Evolutionary conservation across 2,797 vertebrate species (phyloP).

Genomic region (Pempheris klunzingeri): DNA sequence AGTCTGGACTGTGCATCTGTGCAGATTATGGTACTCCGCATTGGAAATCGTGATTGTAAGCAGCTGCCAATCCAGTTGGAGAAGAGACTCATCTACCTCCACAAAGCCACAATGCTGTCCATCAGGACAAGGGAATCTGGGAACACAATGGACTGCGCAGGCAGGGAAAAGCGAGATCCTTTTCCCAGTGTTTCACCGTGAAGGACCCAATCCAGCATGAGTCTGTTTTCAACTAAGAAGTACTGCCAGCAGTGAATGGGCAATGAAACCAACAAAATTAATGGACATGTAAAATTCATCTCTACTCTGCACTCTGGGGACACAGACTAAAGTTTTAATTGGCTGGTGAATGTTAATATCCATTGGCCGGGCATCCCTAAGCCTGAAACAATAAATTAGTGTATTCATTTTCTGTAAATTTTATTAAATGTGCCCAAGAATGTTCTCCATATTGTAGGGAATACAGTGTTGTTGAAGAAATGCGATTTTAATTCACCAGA

Average conservation of each 20-base stretch:
- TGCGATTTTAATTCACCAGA: neutral
- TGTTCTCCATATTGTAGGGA: neutral
- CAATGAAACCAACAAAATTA: neutral
- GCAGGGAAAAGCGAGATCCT: neutral
- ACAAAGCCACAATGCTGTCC: conserved; percentile 32
- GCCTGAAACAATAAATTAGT: neutral
- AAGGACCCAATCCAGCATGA: conserved; percentile 8
- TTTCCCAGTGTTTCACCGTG: conserved; percentile 10
- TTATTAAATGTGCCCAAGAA: neutral
- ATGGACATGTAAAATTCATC: neutral
- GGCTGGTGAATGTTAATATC: neutral
- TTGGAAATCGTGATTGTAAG: conserved; percentile 37
- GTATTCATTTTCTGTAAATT: neutral
- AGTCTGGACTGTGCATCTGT: conserved; percentile 59
- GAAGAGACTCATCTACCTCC: conserved; percentile 38
- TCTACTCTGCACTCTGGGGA: neutral
- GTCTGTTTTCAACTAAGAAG: neutral
- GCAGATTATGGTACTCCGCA: conserved; percentile 54
- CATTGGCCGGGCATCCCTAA: neutral
- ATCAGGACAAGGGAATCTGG: conserved; percentile 32
- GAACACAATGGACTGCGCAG: conserved; percentile 37
- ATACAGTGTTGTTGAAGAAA: too few relatives aligned
- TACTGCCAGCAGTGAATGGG: neutral
- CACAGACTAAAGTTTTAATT: neutral
- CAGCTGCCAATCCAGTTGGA: conserved; percentile 64